These are phyloP conservation scores for Clarias fuscus DNA, from an alignment of 2,797 vertebrate species.

Conservation along the genomic window DNA sequence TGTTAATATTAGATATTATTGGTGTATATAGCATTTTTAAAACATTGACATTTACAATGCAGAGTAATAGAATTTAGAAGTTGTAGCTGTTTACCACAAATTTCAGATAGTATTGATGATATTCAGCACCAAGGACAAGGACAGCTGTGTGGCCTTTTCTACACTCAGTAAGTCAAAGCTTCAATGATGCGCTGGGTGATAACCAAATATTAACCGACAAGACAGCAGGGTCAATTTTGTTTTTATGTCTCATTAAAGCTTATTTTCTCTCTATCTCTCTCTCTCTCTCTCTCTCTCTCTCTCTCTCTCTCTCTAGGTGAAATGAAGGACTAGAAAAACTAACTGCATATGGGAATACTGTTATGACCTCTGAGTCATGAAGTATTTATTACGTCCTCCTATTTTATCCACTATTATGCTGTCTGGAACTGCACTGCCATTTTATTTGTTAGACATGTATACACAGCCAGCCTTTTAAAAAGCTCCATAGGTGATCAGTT, in stretches of 20 bases:
- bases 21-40: background rate
- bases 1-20: too few relatives aligned
- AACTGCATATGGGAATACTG: constrained; percentile 27
- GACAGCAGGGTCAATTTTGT: background rate
- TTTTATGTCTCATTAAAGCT: background rate
- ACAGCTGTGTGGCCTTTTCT: background rate
- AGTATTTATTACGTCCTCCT: constrained; percentile 25
- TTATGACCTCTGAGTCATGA: constrained; percentile 15
- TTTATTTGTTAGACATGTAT: constrained; percentile 17
- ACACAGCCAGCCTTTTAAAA: background rate
- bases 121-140: constrained; percentile 28
- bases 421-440: background rate
- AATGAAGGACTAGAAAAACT: constrained; percentile 12
- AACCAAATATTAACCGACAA: background rate
- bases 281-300: background rate
- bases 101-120: background rate
- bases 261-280: background rate
- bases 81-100: background rate
- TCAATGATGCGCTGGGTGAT: background rate
- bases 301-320: background rate
- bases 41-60: background rate
- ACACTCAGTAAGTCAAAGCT: background rate
- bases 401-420: constrained; percentile 2
- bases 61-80: background rate
- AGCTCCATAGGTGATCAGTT: background rate